Evolutionary conservation across 1,140 invertebrate species (phyloP).

Genomic region (Oryzaephilus surinamensis): DNA sequence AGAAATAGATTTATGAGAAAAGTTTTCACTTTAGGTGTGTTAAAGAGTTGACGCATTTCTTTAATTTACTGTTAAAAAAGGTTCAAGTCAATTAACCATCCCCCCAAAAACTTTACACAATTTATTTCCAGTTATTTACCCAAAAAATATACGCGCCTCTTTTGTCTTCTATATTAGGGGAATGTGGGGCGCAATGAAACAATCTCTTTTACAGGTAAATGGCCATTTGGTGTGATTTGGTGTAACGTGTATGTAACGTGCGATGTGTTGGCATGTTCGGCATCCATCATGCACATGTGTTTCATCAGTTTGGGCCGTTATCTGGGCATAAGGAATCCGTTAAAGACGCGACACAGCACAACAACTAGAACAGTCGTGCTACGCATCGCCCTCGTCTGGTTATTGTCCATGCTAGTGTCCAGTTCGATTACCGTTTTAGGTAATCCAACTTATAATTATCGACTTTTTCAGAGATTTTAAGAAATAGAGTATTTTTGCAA

Average conservation of each 20-base stretch:
- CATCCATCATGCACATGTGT: constrained; percentile 95
- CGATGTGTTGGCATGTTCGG: constrained; percentile 89
- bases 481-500: not conserved
- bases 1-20: too few relatives aligned
- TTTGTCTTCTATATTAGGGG: too few relatives aligned
- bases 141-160: too few relatives aligned
- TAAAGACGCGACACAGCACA: constrained; percentile 66
- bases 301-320: constrained; percentile 90
- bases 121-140: too few relatives aligned
- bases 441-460: constrained; percentile 35
- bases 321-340: constrained; percentile 79
- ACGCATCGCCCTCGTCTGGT: constrained; percentile 77
- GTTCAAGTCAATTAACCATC: too few relatives aligned
- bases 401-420: constrained; percentile 75
- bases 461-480: not conserved
- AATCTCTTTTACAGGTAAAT: constrained; percentile 74
- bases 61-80: too few relatives aligned
- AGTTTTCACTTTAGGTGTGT: too few relatives aligned
- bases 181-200: too few relatives aligned
- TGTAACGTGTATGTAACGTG: constrained; percentile 91
- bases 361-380: constrained; percentile 68
- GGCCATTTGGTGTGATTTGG: constrained; percentile 77
- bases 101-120: too few relatives aligned
- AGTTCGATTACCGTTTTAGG: constrained; percentile 81
- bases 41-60: too few relatives aligned